Evolutionary conservation across 1,140 invertebrate genomes (phyloP).

Genomic region (Drosophila malerkotliana): DNA sequence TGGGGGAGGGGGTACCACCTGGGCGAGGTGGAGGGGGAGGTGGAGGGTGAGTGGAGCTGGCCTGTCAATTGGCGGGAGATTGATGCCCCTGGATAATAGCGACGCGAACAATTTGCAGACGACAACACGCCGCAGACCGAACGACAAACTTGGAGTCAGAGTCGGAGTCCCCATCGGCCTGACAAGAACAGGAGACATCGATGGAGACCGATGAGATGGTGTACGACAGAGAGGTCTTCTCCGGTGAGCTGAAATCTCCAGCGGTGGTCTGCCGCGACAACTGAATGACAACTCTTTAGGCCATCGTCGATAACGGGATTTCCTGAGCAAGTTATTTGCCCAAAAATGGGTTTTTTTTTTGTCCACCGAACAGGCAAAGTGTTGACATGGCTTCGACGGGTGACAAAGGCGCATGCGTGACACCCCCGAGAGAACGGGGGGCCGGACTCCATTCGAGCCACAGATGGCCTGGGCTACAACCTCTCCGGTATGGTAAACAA

Average conservation of each 20-base stretch:
- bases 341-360: constrained; percentile 60
- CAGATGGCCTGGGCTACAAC: constrained; percentile 1
- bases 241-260: constrained; percentile 34
- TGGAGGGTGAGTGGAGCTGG: constrained; percentile 17
- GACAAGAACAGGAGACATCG: background rate
- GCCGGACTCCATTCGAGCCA: constrained; percentile 9
- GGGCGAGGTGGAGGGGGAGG: background rate
- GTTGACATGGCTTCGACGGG: constrained; percentile 63
- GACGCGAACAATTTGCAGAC: constrained; percentile 81
- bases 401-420: constrained; percentile 79
- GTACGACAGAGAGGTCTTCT: constrained; percentile 15
- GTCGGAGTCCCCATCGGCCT: background rate
- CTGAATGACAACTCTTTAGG: constrained; percentile 78
- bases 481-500: constrained; percentile 63
- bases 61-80: constrained; percentile 76
- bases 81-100: constrained; percentile 82
- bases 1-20: background rate
- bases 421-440: constrained; percentile 39
- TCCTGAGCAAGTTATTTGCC: constrained; percentile 75
- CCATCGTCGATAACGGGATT: constrained; percentile 46
- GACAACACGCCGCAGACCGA: constrained; percentile 64
- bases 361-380: constrained; percentile 45
- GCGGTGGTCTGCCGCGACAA: constrained; percentile 71
- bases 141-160: constrained; percentile 32
- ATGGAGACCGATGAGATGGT: constrained; percentile 7